Evolutionary conservation across 2,797 vertebrate species (phyloP), one percentile per base, ranked within the genome.

Genomic region (Falco rusticolus): DNA sequence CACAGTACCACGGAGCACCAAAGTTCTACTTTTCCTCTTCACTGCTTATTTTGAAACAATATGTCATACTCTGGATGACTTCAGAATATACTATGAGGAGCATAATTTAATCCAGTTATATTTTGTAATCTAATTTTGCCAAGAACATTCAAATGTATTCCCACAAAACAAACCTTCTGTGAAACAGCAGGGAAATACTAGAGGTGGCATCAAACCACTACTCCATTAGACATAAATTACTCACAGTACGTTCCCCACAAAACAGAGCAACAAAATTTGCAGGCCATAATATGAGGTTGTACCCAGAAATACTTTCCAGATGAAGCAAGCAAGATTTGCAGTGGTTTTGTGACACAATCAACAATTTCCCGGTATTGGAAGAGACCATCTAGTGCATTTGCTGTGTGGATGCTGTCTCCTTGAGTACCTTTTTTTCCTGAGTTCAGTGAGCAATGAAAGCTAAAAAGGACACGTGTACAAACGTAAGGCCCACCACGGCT

Each of bases 221-320:
- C 69, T 75, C 72, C 57, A 31, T 91, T 81, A 56, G 82, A 89
- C 45, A 88, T 84, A 69, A 93, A 92, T 88, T 88, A 78, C 87
- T 92, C 89, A 86, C 84, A 94, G 79, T 45, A 51, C 18, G 63
- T 63, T 97, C 92, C 83, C 90, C 89, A 89, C 87, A 81, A 89
- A 90, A 91, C 39, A 92, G 66, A 94, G 87, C 39, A 94, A 94
- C 89, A 91, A 90, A 91, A 93, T 90, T 72, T 77, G 51, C 64
- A 94, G 84, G 51, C 89, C 69, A 64, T 56, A 86, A 81, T 51
- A 84, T 11, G 65, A 93, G 68, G 81, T 1, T 64, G 90, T 86
- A 95, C 82, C 68, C 90, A 97, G 89, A 96, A 96, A 96, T 97
- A 96, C 69, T 95, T 97, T 97, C 94, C 94, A 93, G 89, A 91